phyloP scores from a whole-genome alignment of 1,140 invertebrate genomes.

The Hyles vespertilio region DNA sequence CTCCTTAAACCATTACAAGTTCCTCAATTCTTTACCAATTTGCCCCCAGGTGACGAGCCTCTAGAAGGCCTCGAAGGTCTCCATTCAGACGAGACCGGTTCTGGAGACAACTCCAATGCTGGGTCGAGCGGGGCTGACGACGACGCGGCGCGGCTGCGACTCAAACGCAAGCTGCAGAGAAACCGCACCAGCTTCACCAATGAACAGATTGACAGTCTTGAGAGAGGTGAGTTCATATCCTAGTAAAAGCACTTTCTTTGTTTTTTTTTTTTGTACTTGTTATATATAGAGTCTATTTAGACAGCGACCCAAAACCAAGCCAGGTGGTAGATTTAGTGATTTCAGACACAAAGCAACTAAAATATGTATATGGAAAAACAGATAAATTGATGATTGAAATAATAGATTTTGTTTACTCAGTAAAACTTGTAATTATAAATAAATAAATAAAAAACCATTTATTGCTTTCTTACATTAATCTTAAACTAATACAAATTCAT shows the following conservation, averaged over 20 bases:
- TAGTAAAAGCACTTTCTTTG: not conserved
- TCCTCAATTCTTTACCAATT: too few relatives aligned
- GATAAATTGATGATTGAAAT: not conserved
- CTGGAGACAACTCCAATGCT: constrained; percentile 86
- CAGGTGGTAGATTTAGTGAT: too few relatives aligned
- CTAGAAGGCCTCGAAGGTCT: constrained; percentile 78
- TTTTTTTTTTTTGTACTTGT: constrained; percentile 3
- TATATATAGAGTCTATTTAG: too few relatives aligned
- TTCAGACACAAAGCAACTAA: too few relatives aligned
- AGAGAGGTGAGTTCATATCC: constrained; percentile 86
- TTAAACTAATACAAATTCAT: too few relatives aligned
- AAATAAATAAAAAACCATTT: too few relatives aligned
- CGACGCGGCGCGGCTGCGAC: constrained; percentile 89
- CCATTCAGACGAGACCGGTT: constrained; percentile 85
- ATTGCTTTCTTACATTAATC: too few relatives aligned
- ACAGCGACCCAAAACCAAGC: too few relatives aligned
- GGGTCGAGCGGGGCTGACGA: constrained; percentile 89
- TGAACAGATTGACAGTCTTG: constrained; percentile 98
- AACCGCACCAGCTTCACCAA: constrained; percentile 99
- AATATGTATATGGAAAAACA: not conserved
- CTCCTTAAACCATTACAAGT: too few relatives aligned
- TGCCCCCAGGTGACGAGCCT: constrained; percentile 47
- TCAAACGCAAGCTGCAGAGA: constrained; percentile 97
- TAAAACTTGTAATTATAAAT: too few relatives aligned
- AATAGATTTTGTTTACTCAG: not conserved